Evolutionary conservation across 2,797 vertebrate species (phyloP).

Genomic region (Leuciscus waleckii): DNA sequence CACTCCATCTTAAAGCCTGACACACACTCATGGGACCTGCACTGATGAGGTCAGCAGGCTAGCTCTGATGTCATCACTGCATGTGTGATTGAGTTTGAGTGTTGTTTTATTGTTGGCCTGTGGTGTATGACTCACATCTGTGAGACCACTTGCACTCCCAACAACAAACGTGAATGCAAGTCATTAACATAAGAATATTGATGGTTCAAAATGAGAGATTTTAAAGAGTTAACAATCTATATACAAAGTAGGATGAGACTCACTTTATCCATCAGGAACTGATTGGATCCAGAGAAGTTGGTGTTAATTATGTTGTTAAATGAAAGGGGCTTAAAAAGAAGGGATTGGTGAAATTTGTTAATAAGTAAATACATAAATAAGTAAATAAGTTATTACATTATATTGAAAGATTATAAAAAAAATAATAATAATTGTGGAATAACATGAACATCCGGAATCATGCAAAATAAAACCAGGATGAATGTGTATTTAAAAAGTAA

Average conservation of each 20-base stretch:
- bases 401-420: neutral
- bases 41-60: constrained; percentile 52
- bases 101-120: constrained; percentile 37
- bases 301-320: neutral
- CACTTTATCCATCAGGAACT: neutral
- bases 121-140: constrained; percentile 54
- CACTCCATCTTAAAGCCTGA: constrained; percentile 7
- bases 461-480: too few relatives aligned
- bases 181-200: neutral
- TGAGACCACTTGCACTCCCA: constrained; percentile 9
- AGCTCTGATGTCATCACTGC: constrained; percentile 56
- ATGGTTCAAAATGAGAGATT: constrained; percentile 7
- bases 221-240: neutral
- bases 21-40: constrained; percentile 26
- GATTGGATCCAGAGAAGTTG: neutral
- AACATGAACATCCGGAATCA: too few relatives aligned
- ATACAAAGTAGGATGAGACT: too few relatives aligned
- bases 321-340: neutral
- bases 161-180: constrained; percentile 1
- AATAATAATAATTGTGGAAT: too few relatives aligned
- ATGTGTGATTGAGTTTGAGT: constrained; percentile 32
- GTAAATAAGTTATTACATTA: neutral
- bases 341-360: neutral
- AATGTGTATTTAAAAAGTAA: too few relatives aligned
- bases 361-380: too few relatives aligned